phyloP scores from a whole-genome alignment of 2,888 invertebrate genomes.

The Griposia aprilina region DNA sequence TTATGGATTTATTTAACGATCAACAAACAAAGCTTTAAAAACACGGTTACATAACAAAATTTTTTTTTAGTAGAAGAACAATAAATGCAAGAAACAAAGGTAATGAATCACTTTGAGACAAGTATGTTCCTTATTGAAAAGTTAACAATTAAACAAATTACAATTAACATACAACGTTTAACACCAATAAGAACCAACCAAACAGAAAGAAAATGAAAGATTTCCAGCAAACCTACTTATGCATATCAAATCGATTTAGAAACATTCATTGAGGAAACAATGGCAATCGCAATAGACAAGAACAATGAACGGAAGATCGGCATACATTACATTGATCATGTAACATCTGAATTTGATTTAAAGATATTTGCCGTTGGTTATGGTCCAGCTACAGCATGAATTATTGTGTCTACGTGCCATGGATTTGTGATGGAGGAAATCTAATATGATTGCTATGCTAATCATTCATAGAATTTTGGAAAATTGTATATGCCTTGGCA shows the following conservation, averaged over 20 bases:
- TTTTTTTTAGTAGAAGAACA: neutral
- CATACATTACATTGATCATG: conserved; percentile 83
- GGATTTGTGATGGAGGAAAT: conserved; percentile 14
- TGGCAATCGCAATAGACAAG: conserved; percentile 53
- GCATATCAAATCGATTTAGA: conserved; percentile 51
- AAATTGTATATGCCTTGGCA: neutral
- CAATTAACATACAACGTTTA: conserved; percentile 19
- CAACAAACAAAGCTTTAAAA: neutral
- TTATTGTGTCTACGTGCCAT: conserved; percentile 35
- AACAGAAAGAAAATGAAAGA: conserved; percentile 25
- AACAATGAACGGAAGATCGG: conserved; percentile 85
- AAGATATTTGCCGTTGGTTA: conserved; percentile 63
- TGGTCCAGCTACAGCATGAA: conserved; percentile 37
- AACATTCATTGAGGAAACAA: conserved; percentile 55
- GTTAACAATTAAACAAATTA: conserved; percentile 13
- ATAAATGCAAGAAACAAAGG: conserved; percentile 14
- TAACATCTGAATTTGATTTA: conserved; percentile 72
- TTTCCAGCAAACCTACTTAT: conserved; percentile 43
- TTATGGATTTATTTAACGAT: neutral
- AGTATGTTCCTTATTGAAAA: conserved; percentile 11
- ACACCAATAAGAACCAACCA: conserved; percentile 9
- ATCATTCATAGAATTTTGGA: neutral
- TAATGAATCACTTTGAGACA: conserved; percentile 15
- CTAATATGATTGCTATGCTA: neutral
- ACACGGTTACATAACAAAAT: neutral